Base-by-base conservation (phyloP, 1,140 invertebrate genomes). In the Heliothis virescens region DNA sequence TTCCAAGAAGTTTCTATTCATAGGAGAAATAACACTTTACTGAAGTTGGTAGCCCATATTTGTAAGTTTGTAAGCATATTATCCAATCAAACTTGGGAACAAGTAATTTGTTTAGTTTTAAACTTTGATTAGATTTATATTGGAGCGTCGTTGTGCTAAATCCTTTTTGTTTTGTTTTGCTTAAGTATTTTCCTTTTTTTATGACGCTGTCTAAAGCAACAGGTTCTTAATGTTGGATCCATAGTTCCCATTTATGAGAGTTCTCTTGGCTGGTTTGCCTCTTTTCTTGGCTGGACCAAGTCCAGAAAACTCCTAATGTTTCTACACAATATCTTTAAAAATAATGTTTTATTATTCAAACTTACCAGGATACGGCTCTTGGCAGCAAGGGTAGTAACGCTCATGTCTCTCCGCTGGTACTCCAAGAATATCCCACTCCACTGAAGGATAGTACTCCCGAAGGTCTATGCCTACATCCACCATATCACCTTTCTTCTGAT, bases 341-440 rank as follows among this genome's bases (percentile, higher is more conserved):
- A 1, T 26, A 26, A n/a, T n/a, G n/a, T 26, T 26, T 26, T 26
- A 1, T 5, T 72, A 0, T 41, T 55, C 2, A 13, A 41, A 67
- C 85, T 90, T 94, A 97, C 97, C 97, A 82, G 97, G 97, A 95
- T 98, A 98, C 0, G 98, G 98, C 88, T 99, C 97, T 60, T 96
- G 95, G 92, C 98, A 99, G 91, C 98, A 98, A 0, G 98, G 96
- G 94, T 99, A 99, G 92, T 97, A 98, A 89, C 97, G 98, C 86
- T 98, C 97, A 85, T 99, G 98, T 57, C 98, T 96, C 95, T 99
- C 96, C 63, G 99, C 97, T 53, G 98, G 97, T 1, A 99, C 99
- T 13, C 97, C 97, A 11, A 99, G 95, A 80, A 99, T 98, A 90
- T 99, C 99, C 99, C 99, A 99, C 92, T 99, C 99, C 0, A 99